These are phyloP conservation scores for Anolis carolinensis DNA, from an alignment of 2,113 vertebrate genomes.

Conservation along the genomic window DNA sequence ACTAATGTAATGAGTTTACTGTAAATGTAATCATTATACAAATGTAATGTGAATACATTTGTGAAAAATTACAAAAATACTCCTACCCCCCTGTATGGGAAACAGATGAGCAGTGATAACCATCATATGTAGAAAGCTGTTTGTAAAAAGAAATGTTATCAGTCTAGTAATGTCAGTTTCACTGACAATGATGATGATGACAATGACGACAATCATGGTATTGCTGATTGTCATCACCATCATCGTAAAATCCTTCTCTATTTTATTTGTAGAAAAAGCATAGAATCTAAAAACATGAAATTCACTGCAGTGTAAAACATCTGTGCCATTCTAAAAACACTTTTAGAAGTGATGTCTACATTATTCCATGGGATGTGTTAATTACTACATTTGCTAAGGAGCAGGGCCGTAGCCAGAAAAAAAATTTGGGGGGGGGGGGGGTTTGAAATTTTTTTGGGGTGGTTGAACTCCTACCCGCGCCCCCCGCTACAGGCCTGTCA, in stretches of 20 bases:
- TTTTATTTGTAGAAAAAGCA: not conserved
- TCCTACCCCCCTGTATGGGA: not conserved
- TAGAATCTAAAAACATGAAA: not conserved
- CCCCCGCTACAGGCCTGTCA: no score
- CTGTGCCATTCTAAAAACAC: no score
- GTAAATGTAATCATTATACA: not conserved
- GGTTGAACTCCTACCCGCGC: no score
- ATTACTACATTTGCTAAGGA: no score
- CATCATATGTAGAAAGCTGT: not conserved
- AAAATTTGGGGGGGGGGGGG: no score
- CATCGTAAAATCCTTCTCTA: not conserved
- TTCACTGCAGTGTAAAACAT: no score
- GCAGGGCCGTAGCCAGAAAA: no score
- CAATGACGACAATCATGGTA: not conserved
- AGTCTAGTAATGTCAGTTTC: not conserved
- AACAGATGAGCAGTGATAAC: not conserved
- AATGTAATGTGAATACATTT: not conserved
- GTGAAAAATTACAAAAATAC: conserved; percentile 1
- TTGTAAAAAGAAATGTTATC: not conserved
- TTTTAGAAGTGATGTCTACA: no score
- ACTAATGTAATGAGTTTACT: no score
- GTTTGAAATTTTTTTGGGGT: no score
- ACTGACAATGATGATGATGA: not conserved
- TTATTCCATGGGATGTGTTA: no score
- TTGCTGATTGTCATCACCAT: no score